Conservation (phyloP, 2,113 vertebrate genomes). For the Lonchura striata region DNA sequence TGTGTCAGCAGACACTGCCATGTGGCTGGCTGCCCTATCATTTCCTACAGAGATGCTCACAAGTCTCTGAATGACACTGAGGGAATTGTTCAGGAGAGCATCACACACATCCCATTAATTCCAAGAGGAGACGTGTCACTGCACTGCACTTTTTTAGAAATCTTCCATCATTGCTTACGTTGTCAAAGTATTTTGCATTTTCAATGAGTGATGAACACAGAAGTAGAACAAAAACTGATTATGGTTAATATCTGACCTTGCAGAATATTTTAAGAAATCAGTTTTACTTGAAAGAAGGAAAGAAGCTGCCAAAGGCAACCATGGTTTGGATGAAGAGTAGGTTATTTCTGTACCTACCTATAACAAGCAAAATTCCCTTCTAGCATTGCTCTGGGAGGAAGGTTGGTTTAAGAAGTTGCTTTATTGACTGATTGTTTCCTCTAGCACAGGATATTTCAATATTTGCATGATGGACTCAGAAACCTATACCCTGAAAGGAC, state of each 20-base stretch:
- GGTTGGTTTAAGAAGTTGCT: neutral
- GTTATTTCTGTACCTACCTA: neutral
- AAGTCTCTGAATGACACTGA: neutral
- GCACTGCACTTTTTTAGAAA: neutral
- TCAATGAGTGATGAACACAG: neutral
- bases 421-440: neutral
- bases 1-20: neutral
- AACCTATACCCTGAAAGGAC: neutral
- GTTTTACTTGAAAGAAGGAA: neutral
- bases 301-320: neutral
- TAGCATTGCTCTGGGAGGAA: neutral
- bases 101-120: neutral
- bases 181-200: conserved; percentile 7
- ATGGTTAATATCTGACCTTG: neutral
- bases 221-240: neutral
- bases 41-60: conserved; percentile 1
- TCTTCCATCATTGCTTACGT: neutral
- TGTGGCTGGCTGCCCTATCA: neutral
- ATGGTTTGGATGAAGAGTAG: neutral
- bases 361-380: neutral
- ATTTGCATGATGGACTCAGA: neutral
- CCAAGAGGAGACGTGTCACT: neutral
- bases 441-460: neutral
- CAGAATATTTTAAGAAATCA: neutral
- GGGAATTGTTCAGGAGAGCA: neutral